These are phyloP conservation scores for Acrocyrtus sp. DNA, from an alignment of 2,888 invertebrate species.

Conservation along the genomic window DNA sequence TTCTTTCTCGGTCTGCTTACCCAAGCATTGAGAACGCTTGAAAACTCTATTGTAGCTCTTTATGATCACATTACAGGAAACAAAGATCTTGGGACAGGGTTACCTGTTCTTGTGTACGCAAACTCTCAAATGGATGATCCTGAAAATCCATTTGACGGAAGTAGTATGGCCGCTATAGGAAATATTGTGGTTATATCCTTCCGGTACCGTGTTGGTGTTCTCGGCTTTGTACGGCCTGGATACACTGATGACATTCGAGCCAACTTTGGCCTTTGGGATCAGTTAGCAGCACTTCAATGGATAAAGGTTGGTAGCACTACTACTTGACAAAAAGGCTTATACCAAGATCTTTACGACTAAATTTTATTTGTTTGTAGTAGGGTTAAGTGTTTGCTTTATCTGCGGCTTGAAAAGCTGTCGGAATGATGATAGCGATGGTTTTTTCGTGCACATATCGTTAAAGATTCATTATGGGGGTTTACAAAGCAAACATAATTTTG, in stretches of 20 bases:
- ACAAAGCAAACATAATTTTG: constrained; percentile 17
- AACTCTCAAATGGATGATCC: constrained; percentile 59
- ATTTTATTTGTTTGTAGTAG: constrained; percentile 35
- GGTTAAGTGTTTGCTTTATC: constrained; percentile 40
- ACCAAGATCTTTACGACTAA: constrained; percentile 19
- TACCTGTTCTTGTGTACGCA: constrained; percentile 60
- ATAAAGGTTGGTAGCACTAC: constrained; percentile 49
- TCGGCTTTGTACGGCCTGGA: constrained; percentile 59
- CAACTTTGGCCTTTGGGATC: constrained; percentile 62
- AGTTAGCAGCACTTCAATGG: constrained; percentile 62
- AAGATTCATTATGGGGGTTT: neutral
- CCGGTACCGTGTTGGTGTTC: constrained; percentile 59
- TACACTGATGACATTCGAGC: constrained; percentile 57
- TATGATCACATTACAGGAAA: constrained; percentile 50
- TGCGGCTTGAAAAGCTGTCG: constrained; percentile 26
- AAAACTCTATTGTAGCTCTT: constrained; percentile 45
- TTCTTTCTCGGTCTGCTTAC: neutral
- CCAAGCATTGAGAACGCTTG: constrained; percentile 7
- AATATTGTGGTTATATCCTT: constrained; percentile 61
- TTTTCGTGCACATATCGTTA: neutral
- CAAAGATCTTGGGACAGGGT: constrained; percentile 53
- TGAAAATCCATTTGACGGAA: constrained; percentile 60
- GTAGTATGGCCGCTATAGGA: constrained; percentile 60
- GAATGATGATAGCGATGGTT: neutral
- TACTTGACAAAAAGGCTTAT: neutral